These are phyloP conservation scores for Pollachius pollachius DNA, from an alignment of 2,113 vertebrate genomes.

Conservation along the genomic window DNA sequence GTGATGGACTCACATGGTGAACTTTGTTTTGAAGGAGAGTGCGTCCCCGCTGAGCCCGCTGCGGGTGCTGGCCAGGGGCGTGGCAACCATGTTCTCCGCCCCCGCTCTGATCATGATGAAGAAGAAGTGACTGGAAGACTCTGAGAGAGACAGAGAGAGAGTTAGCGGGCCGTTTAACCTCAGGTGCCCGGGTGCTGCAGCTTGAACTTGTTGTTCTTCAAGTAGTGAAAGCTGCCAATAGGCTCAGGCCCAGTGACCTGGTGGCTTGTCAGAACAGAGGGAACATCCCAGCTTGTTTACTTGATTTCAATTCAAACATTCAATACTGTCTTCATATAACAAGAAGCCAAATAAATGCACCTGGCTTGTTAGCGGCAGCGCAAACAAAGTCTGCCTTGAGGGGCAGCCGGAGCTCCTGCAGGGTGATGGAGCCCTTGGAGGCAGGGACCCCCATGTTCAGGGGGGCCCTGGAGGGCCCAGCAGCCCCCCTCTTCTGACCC, in stretches of 20 bases:
- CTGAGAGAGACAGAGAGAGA: slow-evolving; percentile 58
- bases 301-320: too few relatives aligned
- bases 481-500: slow-evolving; percentile 61
- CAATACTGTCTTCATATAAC: too few relatives aligned
- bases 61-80: slow-evolving; percentile 82
- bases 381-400: slow-evolving; percentile 96
- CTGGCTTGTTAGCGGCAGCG: slow-evolving; percentile 82
- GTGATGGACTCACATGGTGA: slow-evolving; percentile 80
- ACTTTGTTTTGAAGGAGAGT: slow-evolving; percentile 84
- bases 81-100: slow-evolving; percentile 86
- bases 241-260: too few relatives aligned
- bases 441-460: slow-evolving; percentile 57
- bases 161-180: too few relatives aligned
- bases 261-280: too few relatives aligned
- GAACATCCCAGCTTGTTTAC: too few relatives aligned
- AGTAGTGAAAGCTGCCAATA: too few relatives aligned
- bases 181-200: too few relatives aligned
- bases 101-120: slow-evolving; percentile 88
- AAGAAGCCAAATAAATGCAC: slow-evolving; percentile 51
- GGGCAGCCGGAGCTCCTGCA: slow-evolving; percentile 90
- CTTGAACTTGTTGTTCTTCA: too few relatives aligned
- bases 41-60: slow-evolving; percentile 87
- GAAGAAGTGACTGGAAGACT: slow-evolving; percentile 87
- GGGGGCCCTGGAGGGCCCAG: slow-evolving; percentile 27
- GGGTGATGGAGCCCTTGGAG: slow-evolving; percentile 84